Percentiles rank a stretch among this genome's conserved stretches.
phyloP scores from a whole-genome alignment of 2,797 vertebrate species.

The Labeo calbasu region DNA sequence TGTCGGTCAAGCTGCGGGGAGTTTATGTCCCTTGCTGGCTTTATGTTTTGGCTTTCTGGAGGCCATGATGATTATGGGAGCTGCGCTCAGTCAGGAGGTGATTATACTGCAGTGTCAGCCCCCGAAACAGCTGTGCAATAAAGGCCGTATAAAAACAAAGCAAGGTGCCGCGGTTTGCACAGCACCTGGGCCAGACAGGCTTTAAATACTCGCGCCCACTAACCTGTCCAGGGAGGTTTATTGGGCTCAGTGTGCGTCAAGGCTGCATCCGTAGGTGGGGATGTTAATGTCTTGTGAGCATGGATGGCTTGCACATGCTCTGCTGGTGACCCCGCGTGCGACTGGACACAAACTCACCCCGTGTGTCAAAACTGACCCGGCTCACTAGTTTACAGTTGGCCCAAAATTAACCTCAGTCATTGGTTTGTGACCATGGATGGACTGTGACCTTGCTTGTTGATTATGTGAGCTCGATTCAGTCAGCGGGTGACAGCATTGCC shows the following conservation, averaged over 20 bases:
- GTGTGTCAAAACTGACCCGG: slow-evolving; percentile 8
- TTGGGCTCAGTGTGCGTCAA: slow-evolving; percentile 21
- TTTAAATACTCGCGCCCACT: slow-evolving; percentile 72
- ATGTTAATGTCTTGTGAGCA: slow-evolving; percentile 13
- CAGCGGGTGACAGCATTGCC: background rate
- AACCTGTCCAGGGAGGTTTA: slow-evolving; percentile 55
- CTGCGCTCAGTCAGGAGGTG: slow-evolving; percentile 62
- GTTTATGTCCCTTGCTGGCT: slow-evolving; percentile 59
- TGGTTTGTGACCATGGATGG: slow-evolving; percentile 13
- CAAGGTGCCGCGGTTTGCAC: slow-evolving; percentile 67
- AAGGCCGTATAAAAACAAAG: slow-evolving; percentile 77
- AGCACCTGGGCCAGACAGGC: slow-evolving; percentile 76
- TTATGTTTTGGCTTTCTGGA: slow-evolving; percentile 65
- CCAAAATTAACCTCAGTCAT: background rate
- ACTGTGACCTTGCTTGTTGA: slow-evolving; percentile 43
- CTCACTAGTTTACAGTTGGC: slow-evolving; percentile 25
- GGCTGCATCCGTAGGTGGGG: slow-evolving; percentile 8
- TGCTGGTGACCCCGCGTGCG: background rate
- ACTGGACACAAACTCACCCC: background rate
- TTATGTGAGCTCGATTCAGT: slow-evolving; percentile 6
- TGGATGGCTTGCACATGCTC: background rate
- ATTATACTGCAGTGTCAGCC: slow-evolving; percentile 70
- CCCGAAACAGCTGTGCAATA: slow-evolving; percentile 80
- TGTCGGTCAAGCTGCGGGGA: slow-evolving; percentile 43
- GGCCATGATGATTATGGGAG: slow-evolving; percentile 74